Conservation (phyloP, 1,140 invertebrate species). For the Phthorimaea operculella region DNA sequence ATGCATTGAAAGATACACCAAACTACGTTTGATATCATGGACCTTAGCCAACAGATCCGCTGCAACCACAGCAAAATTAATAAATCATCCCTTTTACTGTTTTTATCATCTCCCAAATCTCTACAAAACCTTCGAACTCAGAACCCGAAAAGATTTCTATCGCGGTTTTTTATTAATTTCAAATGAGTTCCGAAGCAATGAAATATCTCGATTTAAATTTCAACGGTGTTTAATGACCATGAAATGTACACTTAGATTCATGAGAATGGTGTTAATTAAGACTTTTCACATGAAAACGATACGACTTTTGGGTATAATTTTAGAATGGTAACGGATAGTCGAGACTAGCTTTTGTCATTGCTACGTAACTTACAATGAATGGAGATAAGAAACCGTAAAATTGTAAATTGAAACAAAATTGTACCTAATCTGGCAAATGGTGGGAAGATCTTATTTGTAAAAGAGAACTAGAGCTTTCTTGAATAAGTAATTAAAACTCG, state of each 20-base stretch:
- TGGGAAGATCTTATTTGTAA: no score
- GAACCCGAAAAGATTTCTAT: neutral
- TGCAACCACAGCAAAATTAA: no score
- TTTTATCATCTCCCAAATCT: no score
- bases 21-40: no score
- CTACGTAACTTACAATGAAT: neutral
- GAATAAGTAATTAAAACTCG: no score
- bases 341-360: neutral
- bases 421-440: neutral
- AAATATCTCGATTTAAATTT: constrained; percentile 6
- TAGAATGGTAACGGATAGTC: neutral
- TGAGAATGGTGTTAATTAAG: constrained; percentile 19
- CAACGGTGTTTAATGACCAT: constrained; percentile 16
- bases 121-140: no score
- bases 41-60: no score
- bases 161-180: neutral
- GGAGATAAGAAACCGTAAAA: neutral
- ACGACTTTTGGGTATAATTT: neutral
- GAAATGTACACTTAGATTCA: constrained; percentile 9
- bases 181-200: neutral
- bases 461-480: no score
- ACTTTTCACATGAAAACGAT: constrained; percentile 8
- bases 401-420: neutral
- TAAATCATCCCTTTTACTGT: no score
- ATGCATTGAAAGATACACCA: no score